phyloP scores from a whole-genome alignment of 1,140 invertebrate species.

The Bacillus rossius region DNA sequence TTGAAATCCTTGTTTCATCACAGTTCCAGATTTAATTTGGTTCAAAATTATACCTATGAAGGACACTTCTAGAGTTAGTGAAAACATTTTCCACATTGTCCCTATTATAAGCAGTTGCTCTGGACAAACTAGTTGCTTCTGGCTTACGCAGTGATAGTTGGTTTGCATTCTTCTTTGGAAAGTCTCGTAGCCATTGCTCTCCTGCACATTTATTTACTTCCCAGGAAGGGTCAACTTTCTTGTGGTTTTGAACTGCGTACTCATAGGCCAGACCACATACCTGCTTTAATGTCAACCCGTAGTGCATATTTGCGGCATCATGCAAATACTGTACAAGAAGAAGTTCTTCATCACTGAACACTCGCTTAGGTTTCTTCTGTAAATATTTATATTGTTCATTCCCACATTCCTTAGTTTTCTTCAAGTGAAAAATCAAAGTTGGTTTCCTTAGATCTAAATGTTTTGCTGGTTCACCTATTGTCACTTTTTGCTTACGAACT shows the following conservation, averaged over 20 bases:
- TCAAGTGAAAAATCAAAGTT: too few relatives aligned
- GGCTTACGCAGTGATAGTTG: conserved; percentile 20
- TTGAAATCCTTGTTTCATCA: conserved; percentile 38
- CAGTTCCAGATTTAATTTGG: conserved; percentile 33
- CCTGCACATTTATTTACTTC: conserved; percentile 10
- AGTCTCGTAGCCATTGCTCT: conserved; percentile 35
- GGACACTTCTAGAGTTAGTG: conserved; percentile 16
- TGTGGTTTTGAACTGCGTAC: not conserved
- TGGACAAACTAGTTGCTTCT: conserved; percentile 28
- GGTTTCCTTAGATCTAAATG: too few relatives aligned
- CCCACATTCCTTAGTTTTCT: too few relatives aligned
- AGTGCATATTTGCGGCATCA: not conserved
- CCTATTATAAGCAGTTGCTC: conserved; percentile 31
- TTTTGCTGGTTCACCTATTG: too few relatives aligned
- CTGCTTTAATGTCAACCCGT: not conserved
- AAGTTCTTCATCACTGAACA: too few relatives aligned
- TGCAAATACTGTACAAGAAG: too few relatives aligned
- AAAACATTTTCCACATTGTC: conserved; percentile 26
- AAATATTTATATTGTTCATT: too few relatives aligned
- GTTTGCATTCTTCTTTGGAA: conserved; percentile 26
- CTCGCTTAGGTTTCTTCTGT: too few relatives aligned
- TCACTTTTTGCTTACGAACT: too few relatives aligned
- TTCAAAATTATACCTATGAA: conserved; percentile 24
- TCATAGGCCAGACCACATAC: not conserved
- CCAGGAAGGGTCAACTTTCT: not conserved